Percentiles rank a stretch among this genome's conserved stretches.
Evolutionary conservation across 2,113 vertebrate species (phyloP).

Genomic region (Colius striatus): DNA sequence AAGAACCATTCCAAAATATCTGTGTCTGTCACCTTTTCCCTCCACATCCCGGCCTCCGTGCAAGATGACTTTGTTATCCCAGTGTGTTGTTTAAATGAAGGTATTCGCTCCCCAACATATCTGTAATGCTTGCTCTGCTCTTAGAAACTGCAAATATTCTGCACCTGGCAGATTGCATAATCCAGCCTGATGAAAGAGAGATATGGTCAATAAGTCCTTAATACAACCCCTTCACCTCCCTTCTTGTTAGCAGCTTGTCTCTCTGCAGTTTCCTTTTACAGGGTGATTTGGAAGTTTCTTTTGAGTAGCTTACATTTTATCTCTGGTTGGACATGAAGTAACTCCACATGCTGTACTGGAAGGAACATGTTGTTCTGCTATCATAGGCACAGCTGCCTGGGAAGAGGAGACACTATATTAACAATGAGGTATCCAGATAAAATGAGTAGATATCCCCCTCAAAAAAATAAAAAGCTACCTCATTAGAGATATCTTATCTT

Average conservation of each 20-base stretch:
- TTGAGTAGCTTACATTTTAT: slow-evolving; percentile 70
- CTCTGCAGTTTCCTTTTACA: slow-evolving; percentile 58
- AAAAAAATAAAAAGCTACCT: slow-evolving; percentile 53
- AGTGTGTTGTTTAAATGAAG: background rate
- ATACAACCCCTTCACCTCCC: slow-evolving; percentile 29
- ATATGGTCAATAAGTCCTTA: slow-evolving; percentile 18
- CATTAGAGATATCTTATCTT: slow-evolving; percentile 59
- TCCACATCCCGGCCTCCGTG: slow-evolving; percentile 26
- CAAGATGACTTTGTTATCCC: background rate
- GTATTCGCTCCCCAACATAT: background rate
- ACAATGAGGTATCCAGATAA: slow-evolving; percentile 65
- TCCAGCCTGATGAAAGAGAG: slow-evolving; percentile 39
- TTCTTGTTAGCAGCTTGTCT: background rate
- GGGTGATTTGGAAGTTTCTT: slow-evolving; percentile 55
- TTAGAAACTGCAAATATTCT: slow-evolving; percentile 51
- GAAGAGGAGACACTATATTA: slow-evolving; percentile 60
- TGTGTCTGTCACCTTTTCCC: slow-evolving; percentile 23
- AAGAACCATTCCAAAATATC: slow-evolving; percentile 26
- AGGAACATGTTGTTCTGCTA: slow-evolving; percentile 75
- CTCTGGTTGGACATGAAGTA: slow-evolving; percentile 70
- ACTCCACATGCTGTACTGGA: slow-evolving; percentile 57
- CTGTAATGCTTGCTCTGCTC: slow-evolving; percentile 37
- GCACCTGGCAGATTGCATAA: slow-evolving; percentile 38
- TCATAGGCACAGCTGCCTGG: slow-evolving; percentile 54
- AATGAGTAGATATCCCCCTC: slow-evolving; percentile 63